Evolutionary conservation across 2,113 vertebrate genomes (phyloP).

Genomic region (Vulpes ferrilata): DNA sequence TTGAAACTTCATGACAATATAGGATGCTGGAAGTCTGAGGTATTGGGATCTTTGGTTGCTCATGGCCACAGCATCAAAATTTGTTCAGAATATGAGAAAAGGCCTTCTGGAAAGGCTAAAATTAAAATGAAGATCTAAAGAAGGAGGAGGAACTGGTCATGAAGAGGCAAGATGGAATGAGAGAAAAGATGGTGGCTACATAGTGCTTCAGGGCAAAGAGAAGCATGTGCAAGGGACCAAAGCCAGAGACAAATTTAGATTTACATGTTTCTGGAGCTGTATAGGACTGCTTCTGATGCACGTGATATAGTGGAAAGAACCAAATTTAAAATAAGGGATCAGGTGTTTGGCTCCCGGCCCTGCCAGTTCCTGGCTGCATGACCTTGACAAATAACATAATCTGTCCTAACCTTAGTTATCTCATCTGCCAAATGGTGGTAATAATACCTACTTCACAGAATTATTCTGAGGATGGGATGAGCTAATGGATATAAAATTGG

Average conservation of each 20-base stretch:
- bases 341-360: not conserved
- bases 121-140: not conserved
- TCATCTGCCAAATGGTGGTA: constrained; percentile 10
- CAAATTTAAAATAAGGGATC: constrained; percentile 1
- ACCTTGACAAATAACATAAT: not conserved
- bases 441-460: not conserved
- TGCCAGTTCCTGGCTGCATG: not conserved
- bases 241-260: not conserved
- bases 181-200: not conserved
- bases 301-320: not conserved
- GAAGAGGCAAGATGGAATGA: not conserved
- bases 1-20: not conserved
- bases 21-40: not conserved
- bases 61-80: not conserved
- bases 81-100: not conserved
- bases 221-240: not conserved
- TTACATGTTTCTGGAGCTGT: not conserved
- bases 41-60: not conserved
- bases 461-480: constrained; percentile 12
- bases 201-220: not conserved
- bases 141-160: not conserved
- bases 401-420: not conserved
- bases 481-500: constrained; percentile 2
- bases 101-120: constrained; percentile 14
- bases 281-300: not conserved